Evolutionary conservation across 2,797 vertebrate species (phyloP).

Genomic region (Scleropages formosus): DNA sequence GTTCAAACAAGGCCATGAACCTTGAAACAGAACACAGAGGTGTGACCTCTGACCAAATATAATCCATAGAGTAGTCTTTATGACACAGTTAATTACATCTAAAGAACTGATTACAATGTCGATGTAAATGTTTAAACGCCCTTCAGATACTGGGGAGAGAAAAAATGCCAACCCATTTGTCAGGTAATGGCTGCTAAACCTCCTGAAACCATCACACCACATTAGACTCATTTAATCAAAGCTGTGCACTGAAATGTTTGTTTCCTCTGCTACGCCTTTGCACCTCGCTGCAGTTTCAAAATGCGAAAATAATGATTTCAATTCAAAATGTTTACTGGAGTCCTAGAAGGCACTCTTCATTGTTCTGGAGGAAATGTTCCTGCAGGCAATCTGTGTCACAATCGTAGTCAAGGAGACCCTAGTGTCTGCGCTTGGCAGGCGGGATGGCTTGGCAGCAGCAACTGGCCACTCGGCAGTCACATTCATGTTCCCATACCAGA

Average conservation of each 20-base stretch:
- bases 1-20: neutral
- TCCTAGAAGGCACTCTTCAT: neutral
- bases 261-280: neutral
- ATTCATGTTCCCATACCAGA: neutral
- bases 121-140: too few relatives aligned
- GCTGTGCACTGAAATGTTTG: neutral
- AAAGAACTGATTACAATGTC: too few relatives aligned
- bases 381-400: neutral
- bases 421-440: slow-evolving; percentile 2
- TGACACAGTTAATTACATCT: too few relatives aligned
- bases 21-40: neutral
- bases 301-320: slow-evolving; percentile 10
- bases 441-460: neutral
- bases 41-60: neutral
- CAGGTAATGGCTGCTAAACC: neutral
- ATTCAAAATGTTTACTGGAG: slow-evolving; percentile 2
- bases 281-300: neutral
- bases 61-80: too few relatives aligned
- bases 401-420: slow-evolving; percentile 10
- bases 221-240: slow-evolving; percentile 3
- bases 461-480: neutral
- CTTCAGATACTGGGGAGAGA: too few relatives aligned
- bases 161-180: too few relatives aligned
- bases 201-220: neutral
- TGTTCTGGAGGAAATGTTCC: neutral